Evolutionary conservation across 2,888 invertebrate species (phyloP).

Genomic region (Melanargia galathea): DNA sequence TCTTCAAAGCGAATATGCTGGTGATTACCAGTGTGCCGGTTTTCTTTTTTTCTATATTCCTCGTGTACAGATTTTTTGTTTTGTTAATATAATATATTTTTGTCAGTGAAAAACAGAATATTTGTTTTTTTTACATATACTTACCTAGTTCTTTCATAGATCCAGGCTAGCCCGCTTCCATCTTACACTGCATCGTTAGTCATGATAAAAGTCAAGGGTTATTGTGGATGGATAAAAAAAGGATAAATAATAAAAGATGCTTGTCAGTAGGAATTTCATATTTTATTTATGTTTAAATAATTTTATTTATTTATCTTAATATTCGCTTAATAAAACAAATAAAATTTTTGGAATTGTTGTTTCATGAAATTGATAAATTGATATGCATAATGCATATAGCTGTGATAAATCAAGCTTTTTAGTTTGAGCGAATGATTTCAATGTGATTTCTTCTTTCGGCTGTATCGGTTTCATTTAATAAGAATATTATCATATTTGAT

Average conservation of each 20-base stretch:
- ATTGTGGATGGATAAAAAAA: no score
- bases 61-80: slow-evolving; percentile 57
- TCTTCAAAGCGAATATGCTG: slow-evolving; percentile 60
- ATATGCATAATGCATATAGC: background rate
- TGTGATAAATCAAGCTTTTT: no score
- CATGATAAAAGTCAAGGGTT: no score
- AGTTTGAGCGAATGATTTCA: no score
- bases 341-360: background rate
- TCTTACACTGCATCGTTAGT: no score
- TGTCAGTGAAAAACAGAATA: no score
- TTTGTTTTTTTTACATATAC: background rate
- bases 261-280: background rate
- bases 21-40: slow-evolving; percentile 63
- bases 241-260: slow-evolving; percentile 12
- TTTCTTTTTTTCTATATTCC: slow-evolving; percentile 58
- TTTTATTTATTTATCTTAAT: background rate
- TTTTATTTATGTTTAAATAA: background rate
- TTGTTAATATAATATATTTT: slow-evolving; percentile 48
- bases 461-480: no score
- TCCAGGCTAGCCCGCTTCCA: no score
- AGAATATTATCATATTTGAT: no score
- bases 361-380: background rate
- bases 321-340: background rate
- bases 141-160: no score
- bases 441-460: no score